Evolutionary conservation across 2,888 invertebrate genomes (phyloP).

Genomic region (Pilophorus perplexus): DNA sequence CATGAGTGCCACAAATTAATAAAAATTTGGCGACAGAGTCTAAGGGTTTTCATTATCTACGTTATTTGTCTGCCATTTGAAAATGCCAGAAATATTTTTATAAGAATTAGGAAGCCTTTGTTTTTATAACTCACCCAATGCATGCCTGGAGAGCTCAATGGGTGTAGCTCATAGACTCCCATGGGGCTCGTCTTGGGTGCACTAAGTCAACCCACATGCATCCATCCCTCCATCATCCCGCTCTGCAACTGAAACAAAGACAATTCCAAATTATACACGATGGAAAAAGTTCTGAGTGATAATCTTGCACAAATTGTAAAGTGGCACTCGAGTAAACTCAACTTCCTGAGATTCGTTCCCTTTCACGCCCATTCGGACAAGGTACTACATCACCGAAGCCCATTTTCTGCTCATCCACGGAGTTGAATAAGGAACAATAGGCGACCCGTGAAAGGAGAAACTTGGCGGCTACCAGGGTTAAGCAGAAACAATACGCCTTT

Average conservation of each 20-base stretch:
- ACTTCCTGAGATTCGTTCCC: background rate
- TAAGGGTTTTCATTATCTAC: too few relatives aligned
- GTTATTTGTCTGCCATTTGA: too few relatives aligned
- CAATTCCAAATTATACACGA: too few relatives aligned
- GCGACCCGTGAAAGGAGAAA: background rate
- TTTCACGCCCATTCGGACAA: background rate
- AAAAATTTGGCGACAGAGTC: too few relatives aligned
- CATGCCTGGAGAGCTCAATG: slow-evolving; percentile 49
- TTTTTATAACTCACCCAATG: slow-evolving; percentile 51
- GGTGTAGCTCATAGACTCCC: slow-evolving; percentile 50
- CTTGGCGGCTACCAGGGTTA: slow-evolving; percentile 18
- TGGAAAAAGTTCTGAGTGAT: background rate
- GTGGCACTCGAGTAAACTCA: background rate
- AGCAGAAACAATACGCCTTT: slow-evolving; percentile 16
- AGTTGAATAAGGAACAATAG: too few relatives aligned
- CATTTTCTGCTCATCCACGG: too few relatives aligned
- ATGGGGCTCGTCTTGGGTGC: slow-evolving; percentile 47
- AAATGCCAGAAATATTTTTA: too few relatives aligned
- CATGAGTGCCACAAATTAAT: too few relatives aligned
- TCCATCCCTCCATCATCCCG: slow-evolving; percentile 31
- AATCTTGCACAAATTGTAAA: background rate
- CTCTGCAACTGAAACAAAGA: slow-evolving; percentile 13
- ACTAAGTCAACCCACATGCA: slow-evolving; percentile 41
- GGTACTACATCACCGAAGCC: background rate
- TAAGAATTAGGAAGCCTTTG: too few relatives aligned